Conservation (phyloP, 2,113 vertebrate genomes). For the Brachyistius frenatus region DNA sequence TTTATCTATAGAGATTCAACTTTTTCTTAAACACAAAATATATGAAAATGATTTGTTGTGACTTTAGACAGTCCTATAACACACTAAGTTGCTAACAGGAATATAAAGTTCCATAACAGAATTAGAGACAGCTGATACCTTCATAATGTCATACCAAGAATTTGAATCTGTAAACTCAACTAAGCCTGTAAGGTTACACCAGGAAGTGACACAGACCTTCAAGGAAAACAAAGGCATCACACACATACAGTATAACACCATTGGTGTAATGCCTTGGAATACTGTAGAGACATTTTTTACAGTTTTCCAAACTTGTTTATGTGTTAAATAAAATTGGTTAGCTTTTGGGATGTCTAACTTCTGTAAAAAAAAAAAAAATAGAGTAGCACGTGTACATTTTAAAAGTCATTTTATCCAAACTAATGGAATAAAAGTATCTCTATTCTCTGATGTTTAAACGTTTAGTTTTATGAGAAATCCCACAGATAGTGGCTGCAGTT, state of each 20-base stretch:
- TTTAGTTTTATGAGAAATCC: neutral
- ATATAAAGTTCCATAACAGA: neutral
- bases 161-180: slow-evolving; percentile 15
- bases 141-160: slow-evolving; percentile 5
- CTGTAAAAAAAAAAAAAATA: too few relatives aligned
- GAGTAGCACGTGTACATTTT: too few relatives aligned
- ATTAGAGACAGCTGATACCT: slow-evolving; percentile 3
- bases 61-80: neutral
- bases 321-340: too few relatives aligned
- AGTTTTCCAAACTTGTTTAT: too few relatives aligned
- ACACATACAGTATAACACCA: neutral
- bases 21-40: neutral
- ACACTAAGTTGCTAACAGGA: neutral
- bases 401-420: too few relatives aligned
- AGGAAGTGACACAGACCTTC: neutral
- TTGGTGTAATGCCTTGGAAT: too few relatives aligned
- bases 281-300: too few relatives aligned
- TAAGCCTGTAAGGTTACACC: neutral
- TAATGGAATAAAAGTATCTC: neutral
- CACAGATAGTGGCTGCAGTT: neutral
- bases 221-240: neutral
- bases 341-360: too few relatives aligned
- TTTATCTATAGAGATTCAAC: neutral
- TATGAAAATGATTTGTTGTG: neutral
- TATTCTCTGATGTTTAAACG: neutral